phyloP scores from a whole-genome alignment of 2,888 invertebrate species.

The Watsonalla cultraria region DNA sequence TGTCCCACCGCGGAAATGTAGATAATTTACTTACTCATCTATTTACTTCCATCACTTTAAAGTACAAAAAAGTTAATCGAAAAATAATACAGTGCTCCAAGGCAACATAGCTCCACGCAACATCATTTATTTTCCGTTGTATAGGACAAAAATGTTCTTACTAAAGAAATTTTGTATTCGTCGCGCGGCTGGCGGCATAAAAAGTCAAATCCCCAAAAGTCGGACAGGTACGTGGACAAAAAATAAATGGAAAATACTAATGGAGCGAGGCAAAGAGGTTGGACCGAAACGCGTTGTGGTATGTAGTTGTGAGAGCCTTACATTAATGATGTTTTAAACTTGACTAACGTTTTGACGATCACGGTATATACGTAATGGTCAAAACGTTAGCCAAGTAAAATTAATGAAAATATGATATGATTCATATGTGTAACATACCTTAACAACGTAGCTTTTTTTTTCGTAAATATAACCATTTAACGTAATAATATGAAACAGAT shows the following conservation, averaged over 20 bases:
- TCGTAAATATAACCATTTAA: too few relatives aligned
- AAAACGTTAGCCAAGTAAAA: too few relatives aligned
- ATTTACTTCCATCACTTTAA: constrained; percentile 1
- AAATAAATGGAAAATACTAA: constrained; percentile 79
- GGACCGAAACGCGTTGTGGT: constrained; percentile 48
- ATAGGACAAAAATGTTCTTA: constrained; percentile 21
- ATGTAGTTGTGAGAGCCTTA: constrained; percentile 31
- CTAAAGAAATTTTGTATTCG: constrained; percentile 74
- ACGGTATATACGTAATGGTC: too few relatives aligned
- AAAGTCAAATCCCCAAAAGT: constrained; percentile 73
- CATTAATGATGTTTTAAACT: neutral
- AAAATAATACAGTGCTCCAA: constrained; percentile 51
- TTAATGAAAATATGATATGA: too few relatives aligned
- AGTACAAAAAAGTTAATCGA: constrained; percentile 53
- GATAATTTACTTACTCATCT: neutral
- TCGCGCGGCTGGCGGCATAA: constrained; percentile 68
- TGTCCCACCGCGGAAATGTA: neutral
- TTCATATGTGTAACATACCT: too few relatives aligned
- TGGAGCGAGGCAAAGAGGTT: constrained; percentile 71
- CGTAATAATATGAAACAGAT: too few relatives aligned
- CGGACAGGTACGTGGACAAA: constrained; percentile 77
- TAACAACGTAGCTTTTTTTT: too few relatives aligned
- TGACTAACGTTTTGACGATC: too few relatives aligned
- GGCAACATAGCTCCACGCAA: constrained; percentile 56
- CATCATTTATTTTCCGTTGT: constrained; percentile 71